phyloP scores from a whole-genome alignment of 2,797 vertebrate species.

The Rhodeus uyekii region DNA sequence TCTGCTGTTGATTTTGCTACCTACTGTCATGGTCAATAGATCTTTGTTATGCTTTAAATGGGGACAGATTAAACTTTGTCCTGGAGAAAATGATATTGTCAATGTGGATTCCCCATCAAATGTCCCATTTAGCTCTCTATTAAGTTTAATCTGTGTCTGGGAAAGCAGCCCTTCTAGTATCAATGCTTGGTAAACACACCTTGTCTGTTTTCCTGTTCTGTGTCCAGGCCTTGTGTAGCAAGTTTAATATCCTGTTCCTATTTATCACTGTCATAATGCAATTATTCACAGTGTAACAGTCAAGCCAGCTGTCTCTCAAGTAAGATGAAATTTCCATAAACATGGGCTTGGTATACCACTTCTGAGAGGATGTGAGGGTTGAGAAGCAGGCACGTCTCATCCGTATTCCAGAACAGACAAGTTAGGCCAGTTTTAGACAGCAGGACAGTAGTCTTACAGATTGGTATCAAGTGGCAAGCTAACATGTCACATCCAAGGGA shows the following conservation, averaged over 20 bases:
- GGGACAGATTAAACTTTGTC: slow-evolving; percentile 34
- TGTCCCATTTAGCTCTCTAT: slow-evolving; percentile 37
- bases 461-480: slow-evolving; percentile 33
- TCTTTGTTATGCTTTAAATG: background rate
- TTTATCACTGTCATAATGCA: slow-evolving; percentile 41
- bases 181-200: slow-evolving; percentile 15
- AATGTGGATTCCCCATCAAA: slow-evolving; percentile 43
- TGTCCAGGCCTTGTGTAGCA: background rate
- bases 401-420: slow-evolving; percentile 9
- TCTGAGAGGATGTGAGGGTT: slow-evolving; percentile 28
- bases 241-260: slow-evolving; percentile 43
- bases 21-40: slow-evolving; percentile 28
- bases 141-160: slow-evolving; percentile 36
- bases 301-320: slow-evolving; percentile 10
- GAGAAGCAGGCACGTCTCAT: slow-evolving; percentile 14
- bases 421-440: slow-evolving; percentile 23
- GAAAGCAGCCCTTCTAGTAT: slow-evolving; percentile 24
- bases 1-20: slow-evolving; percentile 7
- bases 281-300: slow-evolving; percentile 7
- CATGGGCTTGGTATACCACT: background rate
- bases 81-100: slow-evolving; percentile 32
- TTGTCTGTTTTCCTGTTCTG: slow-evolving; percentile 13
- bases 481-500: slow-evolving; percentile 46
- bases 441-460: slow-evolving; percentile 33
- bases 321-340: slow-evolving; percentile 16